Base-by-base conservation (phyloP, 2,113 vertebrate genomes). In the Paradisaea rubra region DNA sequence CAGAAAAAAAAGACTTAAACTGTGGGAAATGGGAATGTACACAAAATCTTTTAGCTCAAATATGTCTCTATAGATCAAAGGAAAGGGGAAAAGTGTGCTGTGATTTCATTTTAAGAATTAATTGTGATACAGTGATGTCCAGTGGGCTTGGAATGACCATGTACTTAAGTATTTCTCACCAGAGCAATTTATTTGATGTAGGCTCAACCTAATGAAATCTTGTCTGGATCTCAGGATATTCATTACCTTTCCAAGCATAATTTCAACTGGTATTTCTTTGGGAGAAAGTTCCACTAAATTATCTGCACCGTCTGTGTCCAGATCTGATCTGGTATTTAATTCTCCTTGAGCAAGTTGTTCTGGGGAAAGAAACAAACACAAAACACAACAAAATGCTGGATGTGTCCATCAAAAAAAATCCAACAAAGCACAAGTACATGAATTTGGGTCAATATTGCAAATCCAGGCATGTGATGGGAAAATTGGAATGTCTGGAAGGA, bases 201-300 rank as follows among this genome's bases (percentile, higher is more conserved):
- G 53, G 59, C 60, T 90, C 18, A 63, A 45, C 17, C 33, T 11
- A 64, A 6, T 2, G 22, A 82, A 65, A 71, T 15, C 21, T 45
- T 65, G 22, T 18, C 39, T 49, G 10, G 15, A 27, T 53, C 41
- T 81, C 68, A 76, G 19, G 45, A 18, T n/a, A 6, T n/a, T n/a
- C 45, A 33, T 96, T 94, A 98, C 98, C 98, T 98, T 95, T 65
- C 98, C 97, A 92, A 98, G 89, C 0, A 71, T 91, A 74, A 98
- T 97, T 95, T 98, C 98, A 0, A 5, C 2, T 17, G 63, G 89
- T 12, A 90, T 89, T 65, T 97, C 95, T 6, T 41, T 61, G 73
- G 79, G 42, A 13, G 33, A 15, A 9, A 15, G 2, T 15, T 50
- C 50, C n/a, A 52, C 23, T 42, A 35, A 42, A 37, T 53, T 7